phyloP scores from a whole-genome alignment of 1,140 invertebrate species.

The Drosophila albomicans region DNA sequence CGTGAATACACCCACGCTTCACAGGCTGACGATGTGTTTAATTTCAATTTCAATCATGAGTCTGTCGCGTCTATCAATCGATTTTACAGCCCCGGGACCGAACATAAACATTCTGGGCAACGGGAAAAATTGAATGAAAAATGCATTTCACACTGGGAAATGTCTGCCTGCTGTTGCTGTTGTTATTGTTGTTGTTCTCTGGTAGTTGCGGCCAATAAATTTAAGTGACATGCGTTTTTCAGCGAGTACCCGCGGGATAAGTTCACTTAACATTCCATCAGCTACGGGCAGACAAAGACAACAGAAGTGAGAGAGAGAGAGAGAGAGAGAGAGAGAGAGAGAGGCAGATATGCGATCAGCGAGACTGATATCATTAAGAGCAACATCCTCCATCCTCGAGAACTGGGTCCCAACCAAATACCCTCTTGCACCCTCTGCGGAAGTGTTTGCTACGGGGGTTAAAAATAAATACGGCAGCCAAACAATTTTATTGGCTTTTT shows the following conservation, averaged over 20 bases:
- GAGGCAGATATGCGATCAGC: slow-evolving; percentile 51
- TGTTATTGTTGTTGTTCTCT: slow-evolving; percentile 39
- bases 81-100: slow-evolving; percentile 68
- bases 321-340: slow-evolving; percentile 4
- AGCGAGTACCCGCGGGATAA: slow-evolving; percentile 79
- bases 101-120: slow-evolving; percentile 61
- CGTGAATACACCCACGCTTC: slow-evolving; percentile 28
- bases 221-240: slow-evolving; percentile 83
- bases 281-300: slow-evolving; percentile 52
- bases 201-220: slow-evolving; percentile 79
- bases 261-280: slow-evolving; percentile 73
- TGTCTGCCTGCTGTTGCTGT: slow-evolving; percentile 25
- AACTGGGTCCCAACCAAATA: no score
- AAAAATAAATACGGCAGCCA: slow-evolving; percentile 61
- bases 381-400: slow-evolving; percentile 60
- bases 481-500: slow-evolving; percentile 46
- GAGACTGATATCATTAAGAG: slow-evolving; percentile 75
- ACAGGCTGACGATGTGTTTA: slow-evolving; percentile 4
- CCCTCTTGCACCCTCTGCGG: slow-evolving; percentile 53
- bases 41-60: slow-evolving; percentile 76
- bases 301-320: neutral
- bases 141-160: slow-evolving; percentile 69
- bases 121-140: slow-evolving; percentile 77
- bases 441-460: slow-evolving; percentile 61
- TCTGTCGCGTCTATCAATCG: slow-evolving; percentile 68